Evolutionary conservation across 2,888 invertebrate species (phyloP), one percentile per base, ranked within the genome.

Genomic region (Frankliniella intonsa): DNA sequence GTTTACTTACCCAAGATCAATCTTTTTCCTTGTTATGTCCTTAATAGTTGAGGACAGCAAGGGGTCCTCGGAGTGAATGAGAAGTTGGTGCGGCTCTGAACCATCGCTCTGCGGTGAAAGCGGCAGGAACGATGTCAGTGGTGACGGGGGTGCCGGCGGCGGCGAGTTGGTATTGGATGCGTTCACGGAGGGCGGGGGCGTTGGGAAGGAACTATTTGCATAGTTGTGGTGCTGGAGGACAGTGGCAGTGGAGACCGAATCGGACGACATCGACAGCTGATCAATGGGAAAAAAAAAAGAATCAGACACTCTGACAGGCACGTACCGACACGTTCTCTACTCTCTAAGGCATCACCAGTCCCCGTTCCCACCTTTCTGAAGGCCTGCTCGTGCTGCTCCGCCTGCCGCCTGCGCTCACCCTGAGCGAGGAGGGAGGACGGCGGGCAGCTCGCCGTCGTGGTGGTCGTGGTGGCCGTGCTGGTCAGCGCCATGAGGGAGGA

Each of bases 31-130:
- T 0, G 90, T 76, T 86, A 95, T 95, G 86, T 95, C 95, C 84
- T 95, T 93, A 0, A 95, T 95, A 85, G 93, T 95, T 83, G 95
- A 95, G 0, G 95, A 95, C 25, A 96, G 87, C 7, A 95, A 88
- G 0, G 95, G 95, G 87, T 95, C 95, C 86, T 95, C 95, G 0
- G 95, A 95, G 87, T 95, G 86, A 86, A 82, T 88, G 87, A 85
- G 90, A 89, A 87, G 89, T 88, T 85, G 88, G 87, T 83, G 88
- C 87, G 84, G 88, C 85, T 50, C 69, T 1, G 62, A 62, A 7
- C 62, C 62, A n/a, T 76, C 69, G 10, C 69, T 76, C 25, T 76
- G 69, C 1, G 69, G 69, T 9, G 69, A 76, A 22, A 76, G 25
- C 0, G 69, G 69, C 12, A 76, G 25, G 25, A 76, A 76, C 2